These are phyloP conservation scores for Meteorus colon DNA, from an alignment of 2,888 invertebrate species.

Conservation along the genomic window DNA sequence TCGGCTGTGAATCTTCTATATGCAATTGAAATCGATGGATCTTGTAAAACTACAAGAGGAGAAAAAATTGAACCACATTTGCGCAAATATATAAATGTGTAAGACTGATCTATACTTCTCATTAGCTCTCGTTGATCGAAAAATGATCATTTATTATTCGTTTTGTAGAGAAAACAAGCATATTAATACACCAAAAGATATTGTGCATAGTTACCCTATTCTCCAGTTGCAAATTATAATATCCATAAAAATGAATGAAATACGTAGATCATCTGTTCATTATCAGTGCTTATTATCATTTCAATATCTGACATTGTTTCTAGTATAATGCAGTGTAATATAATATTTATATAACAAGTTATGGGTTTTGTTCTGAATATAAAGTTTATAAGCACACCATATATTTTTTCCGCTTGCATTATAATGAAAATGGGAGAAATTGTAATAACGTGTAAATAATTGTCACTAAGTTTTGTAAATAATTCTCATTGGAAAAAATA, in stretches of 20 bases:
- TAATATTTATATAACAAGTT: background rate
- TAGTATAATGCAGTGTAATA: background rate
- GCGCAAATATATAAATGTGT: background rate
- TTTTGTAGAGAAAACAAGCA: background rate
- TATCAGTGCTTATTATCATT: background rate
- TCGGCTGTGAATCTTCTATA: slow-evolving; percentile 2
- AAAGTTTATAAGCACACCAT: background rate
- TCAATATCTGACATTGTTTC: background rate
- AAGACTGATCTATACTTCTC: background rate
- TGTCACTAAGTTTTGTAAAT: slow-evolving; percentile 7
- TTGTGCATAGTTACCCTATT: background rate
- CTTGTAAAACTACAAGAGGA: background rate
- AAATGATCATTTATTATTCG: background rate
- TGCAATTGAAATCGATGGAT: background rate
- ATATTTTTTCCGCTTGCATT: background rate
- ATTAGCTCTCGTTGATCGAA: background rate
- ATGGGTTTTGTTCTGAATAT: background rate
- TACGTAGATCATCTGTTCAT: background rate
- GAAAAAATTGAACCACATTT: background rate
- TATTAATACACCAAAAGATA: background rate
- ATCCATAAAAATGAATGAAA: background rate
- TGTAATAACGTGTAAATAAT: background rate
- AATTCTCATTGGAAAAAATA: background rate
- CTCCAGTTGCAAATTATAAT: background rate
- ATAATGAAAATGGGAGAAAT: background rate